Base-by-base conservation (phyloP, 1,140 invertebrate species). In the Psix sp. region DNA sequence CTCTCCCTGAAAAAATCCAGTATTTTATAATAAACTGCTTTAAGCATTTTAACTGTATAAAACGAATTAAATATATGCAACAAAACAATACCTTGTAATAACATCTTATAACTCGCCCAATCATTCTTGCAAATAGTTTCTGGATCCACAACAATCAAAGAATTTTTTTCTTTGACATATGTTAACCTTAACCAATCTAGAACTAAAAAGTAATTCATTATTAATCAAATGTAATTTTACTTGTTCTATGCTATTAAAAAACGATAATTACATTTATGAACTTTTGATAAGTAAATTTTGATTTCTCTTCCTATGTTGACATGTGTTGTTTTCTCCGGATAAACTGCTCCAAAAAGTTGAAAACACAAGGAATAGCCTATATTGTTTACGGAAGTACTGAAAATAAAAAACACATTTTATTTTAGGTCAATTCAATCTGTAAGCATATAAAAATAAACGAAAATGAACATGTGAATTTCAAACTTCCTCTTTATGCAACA, bases 311-410 rank as follows among this genome's bases (percentile, higher is more conserved):
- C 80, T 0, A 77, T 9, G 45, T 83, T 86, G 14, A 18, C 6
- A 26, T 85, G 80, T 2, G 7, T 35, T 0, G 81, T 84, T 70
- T 81, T 72, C 39, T 84, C 81, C 3, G 84, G 77, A 36, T 80
- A 38, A 5, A 86, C 72, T n/a, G 77, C 24, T 15, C 86, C 86
- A 78, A 81, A 87, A 10, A 86, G 56, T 39, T 83, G 60, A 6
- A 86, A 57, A 16, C 63, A 70, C 5, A 83, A 5, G 29, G 74
- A 81, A 60, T 87, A 86, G 18, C 60, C 33, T 13, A 46, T 52
- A 9, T 38, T 71, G 9, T 84, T 70, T 14, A 68, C 1, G 7
- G 33, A 48, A 11, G 83, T 80, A 46, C 83, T 85, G 26, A 81
- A 84, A 49, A 70, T 48, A 14, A 51, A 52, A 43, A 29, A 54